Evolutionary conservation across 2,888 invertebrate species (phyloP), one percentile per base, ranked within the genome.

Genomic region (Ennomos quercinarius): DNA sequence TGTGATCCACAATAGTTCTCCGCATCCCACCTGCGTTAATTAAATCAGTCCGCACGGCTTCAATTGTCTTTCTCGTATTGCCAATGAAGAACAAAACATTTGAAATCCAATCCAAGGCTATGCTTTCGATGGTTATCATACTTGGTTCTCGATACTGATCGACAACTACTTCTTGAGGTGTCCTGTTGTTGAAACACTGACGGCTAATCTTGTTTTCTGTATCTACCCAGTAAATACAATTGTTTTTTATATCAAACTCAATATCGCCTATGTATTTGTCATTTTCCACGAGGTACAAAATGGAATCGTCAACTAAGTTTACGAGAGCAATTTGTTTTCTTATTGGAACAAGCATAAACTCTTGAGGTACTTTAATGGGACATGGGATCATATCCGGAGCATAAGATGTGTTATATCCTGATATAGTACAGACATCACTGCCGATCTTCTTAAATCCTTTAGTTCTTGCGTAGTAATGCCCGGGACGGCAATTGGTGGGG

Each of bases 141-240:
- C 0, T 27, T 5, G 3, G 5, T 6, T 6, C 27, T 96, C 95
- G 0, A 94, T 95, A 27, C 27, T 27, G 27, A 47, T 95, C 95
- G 0, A 98, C 95, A 0, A 98, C 89, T 12, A 95, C 93, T 82
- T 97, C 96, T 5, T 94, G 94, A 9, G 88, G 86, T 41, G 93
- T 93, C 0, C 93, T 93, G 8, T 96, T 96, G 72, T 95, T 94
- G 69, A 97, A 94, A 77, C 96, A 96, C 72, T 96, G 96, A 11
- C 96, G 93, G 60, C 95, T 95, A 63, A 98, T 97, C 17, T 95
- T 95, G 72, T 97, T 89, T 51, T 95, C 95, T 60, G 97, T 96
- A 78, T 98, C 98, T 1, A 97, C 97, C 96, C 97, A 98, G 82
- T 96, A 98, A 0, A 98, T 93, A 77, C 97, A 97, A 74, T 97